Conservation (phyloP, 2,113 vertebrate species). For the Microtus ochrogaster region DNA sequence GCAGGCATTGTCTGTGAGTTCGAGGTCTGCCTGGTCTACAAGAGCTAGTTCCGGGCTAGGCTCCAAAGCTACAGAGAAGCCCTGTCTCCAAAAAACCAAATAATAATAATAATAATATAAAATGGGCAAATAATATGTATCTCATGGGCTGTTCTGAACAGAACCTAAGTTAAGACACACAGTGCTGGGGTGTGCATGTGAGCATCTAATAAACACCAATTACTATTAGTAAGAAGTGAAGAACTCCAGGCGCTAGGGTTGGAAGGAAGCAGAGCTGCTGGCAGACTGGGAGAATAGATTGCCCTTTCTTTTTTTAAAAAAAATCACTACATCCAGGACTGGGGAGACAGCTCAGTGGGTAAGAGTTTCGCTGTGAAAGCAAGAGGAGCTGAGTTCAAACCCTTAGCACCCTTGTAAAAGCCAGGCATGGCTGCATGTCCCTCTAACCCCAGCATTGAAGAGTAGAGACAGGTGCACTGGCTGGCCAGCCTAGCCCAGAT, state of each 20-base stretch:
- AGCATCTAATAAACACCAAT: not conserved
- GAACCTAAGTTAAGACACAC: not conserved
- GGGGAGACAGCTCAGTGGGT: not conserved
- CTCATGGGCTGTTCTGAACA: not conserved
- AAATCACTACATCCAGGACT: not conserved
- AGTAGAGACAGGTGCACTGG: not conserved
- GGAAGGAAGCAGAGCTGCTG: not conserved
- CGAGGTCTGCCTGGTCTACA: no score
- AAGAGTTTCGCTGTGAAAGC: not conserved
- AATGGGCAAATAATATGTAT: not conserved
- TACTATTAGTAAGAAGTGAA: not conserved
- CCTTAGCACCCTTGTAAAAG: not conserved
- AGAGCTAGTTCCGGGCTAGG: no score
- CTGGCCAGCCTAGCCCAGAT: no score
- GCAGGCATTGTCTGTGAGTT: no score
- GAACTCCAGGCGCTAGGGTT: not conserved
- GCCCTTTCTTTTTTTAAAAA: not conserved
- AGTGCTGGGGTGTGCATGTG: not conserved
- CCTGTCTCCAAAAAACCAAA: no score
- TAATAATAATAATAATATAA: not conserved
- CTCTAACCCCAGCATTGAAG: not conserved
- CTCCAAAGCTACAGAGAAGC: no score
- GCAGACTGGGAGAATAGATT: not conserved
- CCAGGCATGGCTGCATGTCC: not conserved
- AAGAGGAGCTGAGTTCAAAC: not conserved